Evolutionary conservation across 64 coral and sea anemone genomes (phyloP).

Genomic region (Montipora foliosa): DNA sequence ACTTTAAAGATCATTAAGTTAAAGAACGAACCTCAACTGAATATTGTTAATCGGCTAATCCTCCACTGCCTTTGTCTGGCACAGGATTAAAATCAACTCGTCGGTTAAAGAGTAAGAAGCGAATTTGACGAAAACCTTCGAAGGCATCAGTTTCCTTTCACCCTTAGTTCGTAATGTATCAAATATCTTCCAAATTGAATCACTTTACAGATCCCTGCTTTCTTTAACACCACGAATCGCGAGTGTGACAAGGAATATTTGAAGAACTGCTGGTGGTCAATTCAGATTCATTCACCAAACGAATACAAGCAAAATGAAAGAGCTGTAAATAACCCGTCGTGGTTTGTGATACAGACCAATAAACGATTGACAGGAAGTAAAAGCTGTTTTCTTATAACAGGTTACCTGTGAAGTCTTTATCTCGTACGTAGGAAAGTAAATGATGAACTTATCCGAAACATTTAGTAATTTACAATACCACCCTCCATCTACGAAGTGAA

Average conservation of each 20-base stretch:
- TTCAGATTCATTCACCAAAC: conserved; percentile 21
- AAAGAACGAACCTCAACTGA: neutral
- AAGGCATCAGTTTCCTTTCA: neutral
- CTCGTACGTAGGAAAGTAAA: neutral
- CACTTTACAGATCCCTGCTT: neutral
- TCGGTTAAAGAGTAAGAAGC: neutral
- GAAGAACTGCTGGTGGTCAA: conserved; percentile 3
- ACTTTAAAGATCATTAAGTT: neutral
- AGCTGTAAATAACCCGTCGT: neutral
- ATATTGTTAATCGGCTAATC: neutral
- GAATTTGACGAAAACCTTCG: neutral
- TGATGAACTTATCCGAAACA: neutral
- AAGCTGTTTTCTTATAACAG: neutral
- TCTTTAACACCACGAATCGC: neutral
- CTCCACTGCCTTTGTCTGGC: no score
- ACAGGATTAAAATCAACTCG: neutral
- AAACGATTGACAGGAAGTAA: neutral
- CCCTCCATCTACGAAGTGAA: no score
- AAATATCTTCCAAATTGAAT: neutral
- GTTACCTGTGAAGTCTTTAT: neutral
- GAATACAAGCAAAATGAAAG: neutral
- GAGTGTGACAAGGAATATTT: neutral
- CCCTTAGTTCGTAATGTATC: neutral
- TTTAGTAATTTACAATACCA: no score
- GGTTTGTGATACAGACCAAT: conserved; percentile 14